Evolutionary conservation across 2,797 vertebrate species (phyloP), one percentile per base, ranked within the genome.

Genomic region (Neosilurus mollespiculum): DNA sequence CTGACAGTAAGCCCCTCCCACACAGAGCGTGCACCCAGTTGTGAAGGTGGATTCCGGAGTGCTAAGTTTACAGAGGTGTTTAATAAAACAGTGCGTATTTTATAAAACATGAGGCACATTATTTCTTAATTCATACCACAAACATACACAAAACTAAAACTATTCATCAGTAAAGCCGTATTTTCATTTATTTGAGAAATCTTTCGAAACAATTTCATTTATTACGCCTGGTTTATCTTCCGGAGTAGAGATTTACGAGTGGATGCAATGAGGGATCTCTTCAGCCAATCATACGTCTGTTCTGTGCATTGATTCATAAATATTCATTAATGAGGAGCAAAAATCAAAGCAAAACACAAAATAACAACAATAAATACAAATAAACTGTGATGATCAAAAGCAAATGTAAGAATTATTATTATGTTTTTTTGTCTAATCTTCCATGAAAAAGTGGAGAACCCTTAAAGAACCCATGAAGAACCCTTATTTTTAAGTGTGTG

Each of bases 281-380:
- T 56, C 71, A 56, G 72, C 72, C 72, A 75, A 75, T 75, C 54
- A 75, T 54, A 20, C 9, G 51, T 18, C 71, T 56, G 56, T 2
- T 22, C 10, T 43, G 30, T n/a, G 8, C 2, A 54, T 10, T 56
- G 24, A 9, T 43, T 43, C 4, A 78, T 64, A 49, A 78, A 24
- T 24, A 78, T 78, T 78, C 37, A 62, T 51, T 14, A 51, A 30
- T 20, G 30, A 22, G 16, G n/a, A 54, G n/a, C 22, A 5, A 9
- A 26, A 15, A 72, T 53, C 12, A 72, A 1, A 53, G 2, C 7
- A 53, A 53, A 26, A 26, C 9, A 53, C 2, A 54, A 54, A 24
- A 30, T 15, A 56, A 30, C 30, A 30, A 30, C 12, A 8, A 18
- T 8, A 11, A 73, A 26, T 20, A 24, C 22, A 34, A 18, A 3